phyloP scores from a whole-genome alignment of 1,140 invertebrate species.

The Cherax destructor region DNA sequence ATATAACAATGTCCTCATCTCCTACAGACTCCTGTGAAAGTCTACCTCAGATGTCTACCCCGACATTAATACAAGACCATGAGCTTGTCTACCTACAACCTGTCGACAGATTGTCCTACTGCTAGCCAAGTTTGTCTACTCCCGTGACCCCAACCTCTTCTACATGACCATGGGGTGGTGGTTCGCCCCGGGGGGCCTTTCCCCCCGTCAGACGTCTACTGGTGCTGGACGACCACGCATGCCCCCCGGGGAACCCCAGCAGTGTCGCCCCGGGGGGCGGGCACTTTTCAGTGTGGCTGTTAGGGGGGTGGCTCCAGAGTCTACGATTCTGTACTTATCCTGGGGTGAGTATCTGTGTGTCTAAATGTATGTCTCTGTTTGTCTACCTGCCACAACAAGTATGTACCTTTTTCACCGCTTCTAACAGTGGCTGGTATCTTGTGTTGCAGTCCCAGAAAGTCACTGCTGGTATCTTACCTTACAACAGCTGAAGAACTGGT shows the following conservation, averaged over 20 bases:
- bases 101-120: slow-evolving; percentile 88
- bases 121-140: slow-evolving; percentile 93
- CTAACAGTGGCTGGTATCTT: no score
- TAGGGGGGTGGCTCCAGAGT: slow-evolving; percentile 91
- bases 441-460: slow-evolving; percentile 69
- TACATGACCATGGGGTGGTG: slow-evolving; percentile 94
- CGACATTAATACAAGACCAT: slow-evolving; percentile 95
- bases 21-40: slow-evolving; percentile 91
- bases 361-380: no score
- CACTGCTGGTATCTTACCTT: slow-evolving; percentile 69
- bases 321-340: slow-evolving; percentile 93
- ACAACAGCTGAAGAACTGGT: slow-evolving; percentile 74
- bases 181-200: slow-evolving; percentile 76
- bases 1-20: no score
- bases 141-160: slow-evolving; percentile 91
- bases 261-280: slow-evolving; percentile 93
- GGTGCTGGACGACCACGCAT: slow-evolving; percentile 89
- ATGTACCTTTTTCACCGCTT: no score
- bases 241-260: slow-evolving; percentile 91
- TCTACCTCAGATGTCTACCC: slow-evolving; percentile 90
- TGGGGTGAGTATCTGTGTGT: slow-evolving; percentile 79
- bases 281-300: slow-evolving; percentile 86
- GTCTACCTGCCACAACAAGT: no score
- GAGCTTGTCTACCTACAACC: slow-evolving; percentile 88
- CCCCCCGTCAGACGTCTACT: slow-evolving; percentile 84